Percentiles rank a stretch among this genome's conserved stretches.
Evolutionary conservation across 2,888 invertebrate species (phyloP).

Genomic region (Cryptocheilus praepositus): DNA sequence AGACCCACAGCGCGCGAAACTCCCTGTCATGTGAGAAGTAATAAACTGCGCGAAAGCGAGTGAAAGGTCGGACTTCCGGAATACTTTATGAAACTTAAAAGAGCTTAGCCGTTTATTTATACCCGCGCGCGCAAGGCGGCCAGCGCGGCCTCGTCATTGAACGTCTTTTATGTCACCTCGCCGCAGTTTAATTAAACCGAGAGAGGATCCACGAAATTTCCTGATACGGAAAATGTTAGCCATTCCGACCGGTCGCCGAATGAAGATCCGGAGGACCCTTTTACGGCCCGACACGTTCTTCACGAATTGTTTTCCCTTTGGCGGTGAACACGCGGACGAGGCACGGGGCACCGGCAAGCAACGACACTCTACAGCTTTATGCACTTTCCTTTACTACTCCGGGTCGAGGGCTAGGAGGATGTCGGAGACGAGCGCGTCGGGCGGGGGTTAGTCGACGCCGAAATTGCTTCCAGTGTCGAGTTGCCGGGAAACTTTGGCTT

Average conservation of each 20-base stretch:
- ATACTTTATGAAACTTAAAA: conserved; percentile 33
- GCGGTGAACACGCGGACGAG: conserved; percentile 26
- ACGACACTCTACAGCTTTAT: conserved; percentile 67
- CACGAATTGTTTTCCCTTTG: conserved; percentile 35
- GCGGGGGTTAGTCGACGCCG: conserved; percentile 64
- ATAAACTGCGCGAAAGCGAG: neutral
- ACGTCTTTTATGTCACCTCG: neutral
- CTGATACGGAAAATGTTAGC: conserved; percentile 3
- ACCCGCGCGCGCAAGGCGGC: too few relatives aligned
- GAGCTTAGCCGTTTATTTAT: neutral
- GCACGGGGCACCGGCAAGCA: conserved; percentile 39
- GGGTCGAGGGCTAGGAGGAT: conserved; percentile 46
- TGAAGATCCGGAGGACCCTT: conserved; percentile 16
- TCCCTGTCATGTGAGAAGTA: conserved; percentile 3
- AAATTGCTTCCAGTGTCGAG: conserved; percentile 73
- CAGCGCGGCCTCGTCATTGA: conserved; percentile 8
- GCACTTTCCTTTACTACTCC: conserved; percentile 69
- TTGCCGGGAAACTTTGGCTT: conserved; percentile 72
- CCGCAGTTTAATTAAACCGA: conserved; percentile 8
- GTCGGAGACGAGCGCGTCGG: conserved; percentile 4
- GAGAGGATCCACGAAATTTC: neutral
- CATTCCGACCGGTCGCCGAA: conserved; percentile 1
- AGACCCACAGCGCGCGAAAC: neutral
- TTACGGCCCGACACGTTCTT: conserved; percentile 8
- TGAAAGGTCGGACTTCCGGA: conserved; percentile 11